A percentile compares a stretch with the other conserved stretches of the same genome.
Conservation (phyloP, 2,113 vertebrate species). For the Nematolebias whitei region DNA sequence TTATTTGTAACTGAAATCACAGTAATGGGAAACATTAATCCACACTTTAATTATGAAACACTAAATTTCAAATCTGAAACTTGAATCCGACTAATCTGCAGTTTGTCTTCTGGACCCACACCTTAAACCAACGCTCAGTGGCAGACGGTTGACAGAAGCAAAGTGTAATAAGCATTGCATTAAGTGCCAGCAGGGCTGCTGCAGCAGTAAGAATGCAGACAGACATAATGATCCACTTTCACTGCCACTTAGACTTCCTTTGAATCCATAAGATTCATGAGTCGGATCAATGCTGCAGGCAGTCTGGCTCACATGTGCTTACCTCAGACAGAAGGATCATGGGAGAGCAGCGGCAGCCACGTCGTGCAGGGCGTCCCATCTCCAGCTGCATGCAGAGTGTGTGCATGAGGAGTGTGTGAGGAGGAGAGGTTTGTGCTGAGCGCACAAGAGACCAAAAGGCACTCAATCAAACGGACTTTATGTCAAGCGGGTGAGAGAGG, state of each 20-base stretch:
- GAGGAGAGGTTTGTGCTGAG: conserved; percentile 67
- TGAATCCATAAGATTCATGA: conserved; percentile 9
- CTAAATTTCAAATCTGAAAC: neutral
- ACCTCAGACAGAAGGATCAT: conserved; percentile 69
- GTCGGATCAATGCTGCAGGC: conserved; percentile 12
- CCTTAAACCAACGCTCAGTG: conserved; percentile 13
- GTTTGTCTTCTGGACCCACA: neutral
- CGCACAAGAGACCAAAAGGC: conserved; percentile 68
- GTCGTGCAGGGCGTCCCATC: conserved; percentile 49
- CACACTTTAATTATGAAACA: neutral
- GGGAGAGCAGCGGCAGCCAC: conserved; percentile 44
- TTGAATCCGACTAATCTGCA: neutral
- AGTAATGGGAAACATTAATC: neutral
- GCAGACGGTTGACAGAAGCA: conserved; percentile 34
- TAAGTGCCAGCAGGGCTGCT: conserved; percentile 42
- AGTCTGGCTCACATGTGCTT: conserved; percentile 53
- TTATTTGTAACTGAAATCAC: neutral
- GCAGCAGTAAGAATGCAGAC: conserved; percentile 30
- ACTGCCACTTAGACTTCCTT: conserved; percentile 46
- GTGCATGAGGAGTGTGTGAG: conserved; percentile 14
- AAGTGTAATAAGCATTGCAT: conserved; percentile 35
- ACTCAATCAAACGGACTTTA: conserved; percentile 69
- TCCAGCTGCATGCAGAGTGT: conserved; percentile 33
- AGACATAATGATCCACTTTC: conserved; percentile 26
- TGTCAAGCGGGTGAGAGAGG: conserved; percentile 36